These are phyloP conservation scores for Arvicanthis niloticus DNA, from an alignment of 2,113 vertebrate species.

Conservation along the genomic window DNA sequence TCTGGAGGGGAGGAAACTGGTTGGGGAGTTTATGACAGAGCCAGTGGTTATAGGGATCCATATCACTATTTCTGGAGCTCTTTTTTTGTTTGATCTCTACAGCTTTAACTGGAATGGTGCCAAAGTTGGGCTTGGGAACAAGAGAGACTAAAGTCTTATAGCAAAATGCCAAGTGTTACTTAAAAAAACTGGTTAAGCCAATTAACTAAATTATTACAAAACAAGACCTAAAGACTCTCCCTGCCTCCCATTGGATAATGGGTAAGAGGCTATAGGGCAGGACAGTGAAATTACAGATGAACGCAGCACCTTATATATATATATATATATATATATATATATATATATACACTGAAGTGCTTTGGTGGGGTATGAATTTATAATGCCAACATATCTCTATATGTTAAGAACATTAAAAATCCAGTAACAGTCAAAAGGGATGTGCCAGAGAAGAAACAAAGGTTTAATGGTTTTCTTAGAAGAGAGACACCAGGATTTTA, in stretches of 20 bases:
- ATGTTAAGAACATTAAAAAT: background rate
- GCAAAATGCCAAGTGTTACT: background rate
- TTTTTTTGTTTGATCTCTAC: no score
- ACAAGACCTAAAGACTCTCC: background rate
- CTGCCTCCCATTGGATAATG: background rate
- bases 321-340: background rate
- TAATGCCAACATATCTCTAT: background rate
- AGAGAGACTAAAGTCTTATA: background rate
- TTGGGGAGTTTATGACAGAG: background rate
- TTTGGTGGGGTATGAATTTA: background rate
- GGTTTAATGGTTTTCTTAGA: background rate
- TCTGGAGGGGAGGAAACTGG: background rate
- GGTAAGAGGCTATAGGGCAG: background rate
- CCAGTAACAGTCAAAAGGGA: background rate
- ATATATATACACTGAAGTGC: background rate
- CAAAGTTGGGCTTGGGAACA: background rate
- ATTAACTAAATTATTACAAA: background rate
- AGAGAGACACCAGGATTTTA: background rate
- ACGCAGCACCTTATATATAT: background rate
- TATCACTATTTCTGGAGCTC: background rate
- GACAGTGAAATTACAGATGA: background rate
- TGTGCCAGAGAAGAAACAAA: slow-evolving; percentile 26
- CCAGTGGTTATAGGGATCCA: background rate
- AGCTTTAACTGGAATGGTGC: background rate
- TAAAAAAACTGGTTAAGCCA: background rate